A percentile compares a stretch with the other conserved stretches of the same genome.
phyloP scores from a whole-genome alignment of 2,888 invertebrate genomes.

The Drosophila monieri region DNA sequence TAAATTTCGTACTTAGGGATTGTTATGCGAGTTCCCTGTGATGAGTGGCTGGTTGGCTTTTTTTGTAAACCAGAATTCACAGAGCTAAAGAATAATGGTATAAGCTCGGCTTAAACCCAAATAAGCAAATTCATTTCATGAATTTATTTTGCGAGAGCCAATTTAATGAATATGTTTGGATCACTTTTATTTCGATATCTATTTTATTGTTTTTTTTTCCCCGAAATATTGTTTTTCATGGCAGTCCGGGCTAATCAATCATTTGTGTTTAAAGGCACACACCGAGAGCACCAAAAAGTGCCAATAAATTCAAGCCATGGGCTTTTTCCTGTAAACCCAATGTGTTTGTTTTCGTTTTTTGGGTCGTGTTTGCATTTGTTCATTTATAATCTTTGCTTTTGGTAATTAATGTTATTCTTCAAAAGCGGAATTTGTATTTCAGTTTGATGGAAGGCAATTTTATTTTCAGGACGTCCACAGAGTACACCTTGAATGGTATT shows the following conservation, averaged over 20 bases:
- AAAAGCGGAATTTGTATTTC: not conserved
- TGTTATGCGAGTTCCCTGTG: slow-evolving; percentile 1
- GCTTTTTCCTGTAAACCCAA: slow-evolving; percentile 22
- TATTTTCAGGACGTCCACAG: too few species aligned
- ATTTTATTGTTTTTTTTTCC: slow-evolving; percentile 10
- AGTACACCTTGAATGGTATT: slow-evolving; percentile 4
- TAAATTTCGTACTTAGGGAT: slow-evolving; percentile 30
- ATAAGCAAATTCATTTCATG: slow-evolving; percentile 2
- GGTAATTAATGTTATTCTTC: slow-evolving; percentile 9
- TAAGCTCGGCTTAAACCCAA: not conserved
- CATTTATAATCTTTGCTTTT: slow-evolving; percentile 20
- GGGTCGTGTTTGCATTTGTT: slow-evolving; percentile 17
- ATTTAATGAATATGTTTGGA: slow-evolving; percentile 1
- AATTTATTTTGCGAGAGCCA: not conserved
- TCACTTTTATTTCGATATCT: slow-evolving; percentile 19
- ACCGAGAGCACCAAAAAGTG: slow-evolving; percentile 16
- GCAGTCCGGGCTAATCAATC: slow-evolving; percentile 67
- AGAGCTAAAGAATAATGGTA: not conserved
- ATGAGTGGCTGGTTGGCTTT: slow-evolving; percentile 5
- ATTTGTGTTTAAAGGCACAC: slow-evolving; percentile 33
- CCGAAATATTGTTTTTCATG: slow-evolving; percentile 44
- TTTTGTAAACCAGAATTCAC: slow-evolving; percentile 5
- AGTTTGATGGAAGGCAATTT: not conserved
- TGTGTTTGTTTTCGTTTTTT: slow-evolving; percentile 4
- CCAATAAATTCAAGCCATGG: slow-evolving; percentile 29